Base-by-base conservation (phyloP, 2,888 invertebrate species). In the Apotomis capreana region DNA sequence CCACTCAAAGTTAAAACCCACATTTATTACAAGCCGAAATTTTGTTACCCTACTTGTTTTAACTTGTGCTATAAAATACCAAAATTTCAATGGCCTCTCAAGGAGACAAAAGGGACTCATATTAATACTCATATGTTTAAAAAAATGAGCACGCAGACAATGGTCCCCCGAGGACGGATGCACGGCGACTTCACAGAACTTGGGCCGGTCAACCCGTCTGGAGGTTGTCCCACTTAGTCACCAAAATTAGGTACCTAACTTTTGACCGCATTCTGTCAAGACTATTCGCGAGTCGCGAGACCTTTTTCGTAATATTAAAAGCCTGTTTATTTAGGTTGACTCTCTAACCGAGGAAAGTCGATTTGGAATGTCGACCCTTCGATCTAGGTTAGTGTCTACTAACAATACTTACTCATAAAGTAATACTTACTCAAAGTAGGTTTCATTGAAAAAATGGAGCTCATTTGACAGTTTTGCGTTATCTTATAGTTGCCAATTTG, bases 211-310 rank as follows among this genome's bases (percentile, higher is more conserved):
- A 46, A 15, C 69, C 15, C 58, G 70, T 59, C 70, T 70, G 52
- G 70, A 70, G 64, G 70, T 54, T 63, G 69, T 15, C 58, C 69
- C 51, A 52, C 58, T 63, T 69, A 69, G 37, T 69, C 54, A 62
- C 51, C 58, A 15, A 58, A 69, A 57, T 69, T 49, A 49, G 62
- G 10, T 51, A 37, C 55, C 69, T 69, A 69, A 62, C 49, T 69
- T 69, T 69, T n/a, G 55, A 8, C 26, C 57, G 46, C 40, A 55
- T 55, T 44, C 44, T 64, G 26, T 15, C 37, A n/a, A 54, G 46
- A 57, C 26, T 55, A n/a, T 26, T 65, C 46, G n/a, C 12, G 57
- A 57, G 44, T 65, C 46, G n/a, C 12, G 57, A 57, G 44, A 55
- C 44, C 26, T n/a, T 26, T 44, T 55, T 46, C n/a, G 65, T 26